Base-by-base conservation (phyloP, 2,113 vertebrate genomes). In the Ptychochromis oligacanthus region DNA sequence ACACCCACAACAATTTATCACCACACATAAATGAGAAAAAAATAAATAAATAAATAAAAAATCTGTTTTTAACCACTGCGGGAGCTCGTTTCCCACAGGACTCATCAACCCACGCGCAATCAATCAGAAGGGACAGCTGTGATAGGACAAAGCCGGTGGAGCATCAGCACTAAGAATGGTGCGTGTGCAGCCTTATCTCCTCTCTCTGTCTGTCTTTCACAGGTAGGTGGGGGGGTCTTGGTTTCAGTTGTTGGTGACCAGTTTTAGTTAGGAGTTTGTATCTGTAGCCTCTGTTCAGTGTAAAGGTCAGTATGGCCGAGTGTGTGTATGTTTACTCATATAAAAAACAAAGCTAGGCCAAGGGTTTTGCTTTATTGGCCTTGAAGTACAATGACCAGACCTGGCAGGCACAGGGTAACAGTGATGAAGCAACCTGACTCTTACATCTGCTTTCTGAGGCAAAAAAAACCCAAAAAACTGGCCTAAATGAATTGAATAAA, bases 131-230 rank as follows among this genome's bases (percentile, higher is more conserved):
- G 38, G 75, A 88, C 86, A 92, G 92, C 89, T 90, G 88, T 92
- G 89, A 88, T 89, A 86, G 88, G 89, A 79, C 83, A 77, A 85
- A 92, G 81, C 80, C 84, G 88, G 88, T 67, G 84, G 87, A 88
- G 77, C 56, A 3, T 57, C 79, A 80, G 58, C 61, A 62, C 54
- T 87, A 82, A 82, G 76, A 77, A 61, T 80, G 64, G 80, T 79
- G 89, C 61, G 70, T 61, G 76, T 72, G 79, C 28, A 87, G 81
- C 26, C 55, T 77, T 38, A 57, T 46, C 40, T 5, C 38, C n/a
- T 3, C 74, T 59, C 52, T 6, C 34, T 77, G 46, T 40, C 10
- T 54, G 20, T 56, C 18, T 70, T 56, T 38, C 15, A 36, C 34
- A 84, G 65, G 58, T 52, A 78, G 17, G 20, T 5, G 18, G 26